Conservation (phyloP, 1,140 invertebrate genomes). For the Agrypnia vestita region DNA sequence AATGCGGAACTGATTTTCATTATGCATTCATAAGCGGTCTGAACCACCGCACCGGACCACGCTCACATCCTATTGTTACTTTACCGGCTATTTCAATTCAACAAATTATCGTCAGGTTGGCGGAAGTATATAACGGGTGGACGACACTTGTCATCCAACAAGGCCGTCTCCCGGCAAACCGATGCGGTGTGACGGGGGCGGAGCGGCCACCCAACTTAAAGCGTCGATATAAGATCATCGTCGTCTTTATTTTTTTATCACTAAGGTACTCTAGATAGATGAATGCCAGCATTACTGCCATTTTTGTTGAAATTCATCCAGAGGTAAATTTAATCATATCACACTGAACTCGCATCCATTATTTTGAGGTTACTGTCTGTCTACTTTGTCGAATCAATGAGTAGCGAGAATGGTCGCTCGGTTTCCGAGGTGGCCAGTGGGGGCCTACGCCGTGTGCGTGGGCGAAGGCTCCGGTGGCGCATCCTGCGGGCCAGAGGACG, state of each 20-base stretch:
- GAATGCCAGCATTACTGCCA: background rate
- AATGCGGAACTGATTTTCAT: no score
- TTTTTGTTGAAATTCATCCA: conserved; percentile 12
- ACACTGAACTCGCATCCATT: background rate
- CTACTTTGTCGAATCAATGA: no score
- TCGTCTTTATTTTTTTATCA: background rate
- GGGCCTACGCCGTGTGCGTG: conserved; percentile 4
- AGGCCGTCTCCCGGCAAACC: no score
- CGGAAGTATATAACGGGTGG: no score
- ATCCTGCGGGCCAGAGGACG: conserved; percentile 26
- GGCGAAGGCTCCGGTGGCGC: conserved; percentile 44
- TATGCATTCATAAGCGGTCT: no score
- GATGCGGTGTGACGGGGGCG: no score
- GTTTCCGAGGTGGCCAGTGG: no score
- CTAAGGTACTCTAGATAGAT: background rate
- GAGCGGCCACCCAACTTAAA: background rate
- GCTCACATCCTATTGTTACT: background rate
- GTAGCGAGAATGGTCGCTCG: no score
- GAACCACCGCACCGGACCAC: no score
- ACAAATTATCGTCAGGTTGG: background rate
- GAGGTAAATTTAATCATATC: conserved; percentile 8
- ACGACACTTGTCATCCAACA: no score
- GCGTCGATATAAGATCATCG: background rate
- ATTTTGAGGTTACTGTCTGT: no score
- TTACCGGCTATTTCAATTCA: background rate